Evolutionary conservation across 2,888 invertebrate genomes (phyloP).

Genomic region (Saturnia pavonia): DNA sequence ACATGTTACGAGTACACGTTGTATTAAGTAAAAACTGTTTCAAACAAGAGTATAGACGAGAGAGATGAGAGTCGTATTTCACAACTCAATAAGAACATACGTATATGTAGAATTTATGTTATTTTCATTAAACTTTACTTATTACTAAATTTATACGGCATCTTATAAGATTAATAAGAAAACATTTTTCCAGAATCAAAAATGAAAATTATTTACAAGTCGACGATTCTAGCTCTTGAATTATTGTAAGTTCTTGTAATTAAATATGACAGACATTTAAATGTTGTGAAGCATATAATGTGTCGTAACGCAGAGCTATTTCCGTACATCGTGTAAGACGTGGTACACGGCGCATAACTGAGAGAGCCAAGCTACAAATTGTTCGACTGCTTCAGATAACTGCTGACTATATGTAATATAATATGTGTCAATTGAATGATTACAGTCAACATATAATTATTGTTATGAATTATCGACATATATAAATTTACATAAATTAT

Average conservation of each 20-base stretch:
- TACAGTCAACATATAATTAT: slow-evolving; percentile 19
- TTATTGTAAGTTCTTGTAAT: neutral
- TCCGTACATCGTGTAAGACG: slow-evolving; percentile 49
- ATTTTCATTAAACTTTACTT: no score
- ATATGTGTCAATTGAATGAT: slow-evolving; percentile 8
- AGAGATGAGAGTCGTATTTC: no score
- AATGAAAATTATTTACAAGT: neutral
- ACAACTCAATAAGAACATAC: no score
- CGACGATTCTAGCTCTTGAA: neutral
- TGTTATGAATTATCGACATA: slow-evolving; percentile 25
- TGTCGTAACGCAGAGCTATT: slow-evolving; percentile 43
- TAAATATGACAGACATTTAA: neutral
- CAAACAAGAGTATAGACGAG: no score
- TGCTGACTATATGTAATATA: slow-evolving; percentile 33
- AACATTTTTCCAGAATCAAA: neutral
- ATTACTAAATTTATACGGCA: no score
- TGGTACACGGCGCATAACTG: slow-evolving; percentile 49
- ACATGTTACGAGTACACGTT: no score
- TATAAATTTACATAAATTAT: neutral
- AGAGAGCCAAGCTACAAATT: slow-evolving; percentile 51
- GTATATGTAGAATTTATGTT: no score
- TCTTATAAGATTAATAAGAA: neutral
- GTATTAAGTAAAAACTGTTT: no score
- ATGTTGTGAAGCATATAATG: slow-evolving; percentile 46
- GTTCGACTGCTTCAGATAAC: slow-evolving; percentile 55